Percentiles rank a stretch among this genome's conserved stretches.
Evolutionary conservation across 30 jellyfish, hydroid and myxozoan species (phyloP).

Genomic region (Aurelia aurita): DNA sequence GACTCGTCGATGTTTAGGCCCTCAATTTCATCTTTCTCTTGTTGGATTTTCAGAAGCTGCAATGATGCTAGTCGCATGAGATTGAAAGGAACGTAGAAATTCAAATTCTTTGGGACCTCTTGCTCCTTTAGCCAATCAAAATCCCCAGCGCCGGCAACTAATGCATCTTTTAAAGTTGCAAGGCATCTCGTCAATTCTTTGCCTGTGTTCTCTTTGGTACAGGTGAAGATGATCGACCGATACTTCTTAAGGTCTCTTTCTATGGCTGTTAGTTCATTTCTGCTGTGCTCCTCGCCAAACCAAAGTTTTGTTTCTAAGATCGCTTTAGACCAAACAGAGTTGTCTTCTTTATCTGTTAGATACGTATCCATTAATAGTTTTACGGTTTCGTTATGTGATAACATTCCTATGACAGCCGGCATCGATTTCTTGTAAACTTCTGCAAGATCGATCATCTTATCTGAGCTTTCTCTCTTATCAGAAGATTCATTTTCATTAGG

Average conservation of each 20-base stretch:
- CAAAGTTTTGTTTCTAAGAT: constrained; percentile 51
- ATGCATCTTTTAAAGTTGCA: constrained; percentile 44
- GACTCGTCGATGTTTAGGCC: constrained; percentile 45
- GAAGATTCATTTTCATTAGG: background rate
- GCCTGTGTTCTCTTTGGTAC: constrained; percentile 52
- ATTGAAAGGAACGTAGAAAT: constrained; percentile 34
- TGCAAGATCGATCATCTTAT: background rate
- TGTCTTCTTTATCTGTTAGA: constrained; percentile 38
- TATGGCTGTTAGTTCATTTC: constrained; percentile 33
- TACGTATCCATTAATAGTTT: constrained; percentile 22
- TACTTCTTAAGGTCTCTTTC: constrained; percentile 37
- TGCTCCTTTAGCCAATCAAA: constrained; percentile 68
- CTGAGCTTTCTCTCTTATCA: background rate
- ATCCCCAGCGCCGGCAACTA: constrained; percentile 43
- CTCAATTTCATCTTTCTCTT: constrained; percentile 41
- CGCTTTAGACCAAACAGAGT: constrained; percentile 65
- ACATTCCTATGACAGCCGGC: constrained; percentile 78
- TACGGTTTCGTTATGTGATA: constrained; percentile 37
- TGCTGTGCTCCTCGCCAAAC: constrained; percentile 50
- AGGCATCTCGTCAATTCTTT: constrained; percentile 56
- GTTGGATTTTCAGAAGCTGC: constrained; percentile 60
- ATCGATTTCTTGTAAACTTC: constrained; percentile 49
- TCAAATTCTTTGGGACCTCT: constrained; percentile 40
- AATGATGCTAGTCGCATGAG: constrained; percentile 49
- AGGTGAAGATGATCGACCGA: constrained; percentile 20